A percentile compares a stretch with the other conserved stretches of the same genome.
Conservation (phyloP, 2,888 invertebrate species). For the Urechis unicinctus region DNA sequence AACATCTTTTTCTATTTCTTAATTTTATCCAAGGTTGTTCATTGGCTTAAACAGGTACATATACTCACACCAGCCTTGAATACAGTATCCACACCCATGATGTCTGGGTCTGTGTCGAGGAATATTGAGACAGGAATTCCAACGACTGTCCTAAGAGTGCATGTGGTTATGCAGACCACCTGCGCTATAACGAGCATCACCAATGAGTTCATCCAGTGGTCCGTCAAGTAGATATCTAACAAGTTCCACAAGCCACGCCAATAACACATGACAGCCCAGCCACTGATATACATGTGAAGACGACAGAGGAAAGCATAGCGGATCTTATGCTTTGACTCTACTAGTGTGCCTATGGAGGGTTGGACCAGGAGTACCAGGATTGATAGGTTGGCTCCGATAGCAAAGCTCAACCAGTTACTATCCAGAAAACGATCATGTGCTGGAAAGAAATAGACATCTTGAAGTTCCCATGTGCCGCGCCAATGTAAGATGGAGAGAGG, state of each 20-base stretch:
- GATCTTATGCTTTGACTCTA: neutral
- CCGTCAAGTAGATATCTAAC: constrained; percentile 19
- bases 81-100: constrained; percentile 20
- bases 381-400: constrained; percentile 16
- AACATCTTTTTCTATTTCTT: too few species aligned
- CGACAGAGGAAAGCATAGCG: constrained; percentile 12
- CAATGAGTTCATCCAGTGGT: constrained; percentile 14
- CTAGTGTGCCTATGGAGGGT: constrained; percentile 12
- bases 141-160: constrained; percentile 20
- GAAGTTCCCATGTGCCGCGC: constrained; percentile 25
- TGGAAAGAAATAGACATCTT: constrained; percentile 21
- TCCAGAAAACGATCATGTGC: constrained; percentile 6
- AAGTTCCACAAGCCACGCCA: constrained; percentile 25
- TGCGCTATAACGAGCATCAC: constrained; percentile 15
- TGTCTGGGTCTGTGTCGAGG: constrained; percentile 18
- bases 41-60: too few species aligned
- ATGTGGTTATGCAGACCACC: constrained; percentile 12
- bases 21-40: too few species aligned
- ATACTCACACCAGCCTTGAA: constrained; percentile 17
- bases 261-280: constrained; percentile 23
- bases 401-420: constrained; percentile 18
- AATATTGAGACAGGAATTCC: constrained; percentile 20
- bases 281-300: constrained; percentile 19
- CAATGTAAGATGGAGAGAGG: constrained; percentile 22
- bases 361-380: constrained; percentile 16